Evolutionary conservation across 2,888 invertebrate genomes (phyloP), one percentile per base, ranked within the genome.

Genomic region (Podotricha telesiphe): DNA sequence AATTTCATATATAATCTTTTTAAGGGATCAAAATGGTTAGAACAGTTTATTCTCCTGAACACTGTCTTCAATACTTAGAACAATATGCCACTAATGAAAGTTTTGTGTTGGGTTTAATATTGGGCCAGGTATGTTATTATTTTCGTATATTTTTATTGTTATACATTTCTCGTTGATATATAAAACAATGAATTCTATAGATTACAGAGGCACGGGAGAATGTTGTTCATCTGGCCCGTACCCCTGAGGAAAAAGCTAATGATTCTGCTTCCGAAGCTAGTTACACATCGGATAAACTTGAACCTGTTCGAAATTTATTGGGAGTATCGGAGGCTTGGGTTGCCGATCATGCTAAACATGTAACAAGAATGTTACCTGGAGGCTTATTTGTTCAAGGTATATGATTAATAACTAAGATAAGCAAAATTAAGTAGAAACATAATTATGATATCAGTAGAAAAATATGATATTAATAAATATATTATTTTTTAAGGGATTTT

Each of bases 301-400:
- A 89, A 62, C 82, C 81, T 48, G 88, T 94, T 28, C 91, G 89
- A 76, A 92, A 89, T 62, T 78, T 95, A 34, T 83, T 91, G 20
- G 94, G 94, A 72, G 91, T 96, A 65, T 94, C 95, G 34, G 95
- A 96, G 73, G 93, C 89, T 63, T 95, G 95, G 95, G 94, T 96
- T 3, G 95, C 95, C 0, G 96, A 97, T 80, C 97, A 98, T 91
- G 97, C 97, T 50, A 95, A 95, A 83, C 96, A 97, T 93, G 96
- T 97, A 0, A 96, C 96, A 2, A 95, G 97, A 86, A 98, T 98
- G 98, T 90, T 98, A 72, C 97, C 98, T 42, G 98, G 98, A 51
- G 98, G 98, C 56, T 95, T 98, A 94, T 95, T 95, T 87, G 96
- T 98, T 59, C 93, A 97, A 82, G 98, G 96, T 87, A 73, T 56